Percentiles rank a stretch among this genome's conserved stretches.
Conservation (phyloP, 30 jellyfish, hydroid and myxozoan species). For the Pseudorhiza aurosa region DNA sequence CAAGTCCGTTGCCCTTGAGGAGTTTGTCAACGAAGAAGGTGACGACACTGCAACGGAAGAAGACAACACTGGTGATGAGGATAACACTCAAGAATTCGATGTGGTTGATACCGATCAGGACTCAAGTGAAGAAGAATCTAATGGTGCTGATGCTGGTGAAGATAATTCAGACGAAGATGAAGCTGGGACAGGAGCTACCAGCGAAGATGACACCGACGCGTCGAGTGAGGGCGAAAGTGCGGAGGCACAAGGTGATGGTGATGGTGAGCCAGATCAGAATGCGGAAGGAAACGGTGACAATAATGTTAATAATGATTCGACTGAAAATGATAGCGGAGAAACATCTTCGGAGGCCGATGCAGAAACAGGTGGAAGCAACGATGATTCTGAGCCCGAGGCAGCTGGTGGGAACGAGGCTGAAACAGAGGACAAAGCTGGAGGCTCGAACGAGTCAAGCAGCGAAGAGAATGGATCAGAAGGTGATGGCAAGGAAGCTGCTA, state of each 20-base stretch:
- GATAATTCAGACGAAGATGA: slow-evolving; percentile 3
- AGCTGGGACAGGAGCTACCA: slow-evolving; percentile 1
- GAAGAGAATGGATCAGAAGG: slow-evolving; percentile 15
- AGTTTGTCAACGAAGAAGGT: slow-evolving; percentile 16
- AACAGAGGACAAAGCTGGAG: slow-evolving; percentile 5
- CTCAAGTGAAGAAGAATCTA: not conserved
- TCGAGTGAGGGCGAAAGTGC: not conserved
- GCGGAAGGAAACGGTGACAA: not conserved
- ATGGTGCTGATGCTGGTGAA: not conserved
- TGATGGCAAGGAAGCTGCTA: slow-evolving; percentile 8
- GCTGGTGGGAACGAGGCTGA: slow-evolving; percentile 18
- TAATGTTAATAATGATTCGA: not conserved
- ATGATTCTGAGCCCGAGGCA: not conserved
- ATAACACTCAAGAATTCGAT: not conserved
- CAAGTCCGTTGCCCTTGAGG: not conserved
- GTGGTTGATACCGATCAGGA: slow-evolving; percentile 4
- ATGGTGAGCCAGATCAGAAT: slow-evolving; percentile 3
- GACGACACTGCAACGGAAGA: slow-evolving; percentile 30
- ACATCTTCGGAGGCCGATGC: not conserved
- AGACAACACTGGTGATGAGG: slow-evolving; percentile 13
- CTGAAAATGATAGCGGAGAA: slow-evolving; percentile 6
- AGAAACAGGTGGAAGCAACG: not conserved
- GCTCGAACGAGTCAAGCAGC: not conserved
- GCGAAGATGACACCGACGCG: not conserved
- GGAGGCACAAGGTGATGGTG: not conserved